Evolutionary conservation across 1,140 invertebrate species (phyloP), one percentile per base, ranked within the genome.

Genomic region (Pissodes strobi): DNA sequence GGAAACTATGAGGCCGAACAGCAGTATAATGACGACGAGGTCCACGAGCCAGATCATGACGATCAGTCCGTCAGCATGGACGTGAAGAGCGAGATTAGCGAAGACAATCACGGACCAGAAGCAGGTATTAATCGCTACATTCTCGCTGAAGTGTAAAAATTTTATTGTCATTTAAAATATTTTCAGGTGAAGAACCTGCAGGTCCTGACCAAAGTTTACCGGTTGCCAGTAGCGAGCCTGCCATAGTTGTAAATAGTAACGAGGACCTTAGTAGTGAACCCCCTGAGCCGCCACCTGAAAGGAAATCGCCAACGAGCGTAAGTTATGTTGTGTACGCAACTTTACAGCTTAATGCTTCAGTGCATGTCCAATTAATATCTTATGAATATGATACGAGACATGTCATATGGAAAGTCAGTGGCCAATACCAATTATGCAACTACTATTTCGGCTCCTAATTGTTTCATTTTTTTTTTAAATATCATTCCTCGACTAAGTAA

Each of bases 171-270:
- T 34, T 34, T 8, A n/a, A 34, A 8, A 27, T 10, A 27, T 15
- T 53, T 52, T 62, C 45, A 64, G 61, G 81, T 8, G 74, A 82
- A 63, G 84, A 85, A 73, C 82, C 84, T 15, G 79, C 78, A 39
- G 84, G 83, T 19, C 84, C 84, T 15, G 84, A 85, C 73, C 84
- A 85, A 76, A 84, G 80, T 25, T 67, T 85, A 57, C 84, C 84
- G 0, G 79, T 83, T 62, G 77, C 82, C 45, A 57, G 27, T 48
- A 49, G 41, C 53, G 53, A 59, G 48, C 15, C 34, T 43, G 6
- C 43, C 9, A 8, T 12, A 30, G 22, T 41, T 8, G 38, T 53
- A 9, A 23, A 15, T n/a, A 62, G 15, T 43, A 41, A 25, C 17
- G 27, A 12, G 25, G 12, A 49, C n/a, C 3, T 45, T 1, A 51